Conservation (phyloP, 1,140 invertebrate species). For the Cotesia chilonis region DNA sequence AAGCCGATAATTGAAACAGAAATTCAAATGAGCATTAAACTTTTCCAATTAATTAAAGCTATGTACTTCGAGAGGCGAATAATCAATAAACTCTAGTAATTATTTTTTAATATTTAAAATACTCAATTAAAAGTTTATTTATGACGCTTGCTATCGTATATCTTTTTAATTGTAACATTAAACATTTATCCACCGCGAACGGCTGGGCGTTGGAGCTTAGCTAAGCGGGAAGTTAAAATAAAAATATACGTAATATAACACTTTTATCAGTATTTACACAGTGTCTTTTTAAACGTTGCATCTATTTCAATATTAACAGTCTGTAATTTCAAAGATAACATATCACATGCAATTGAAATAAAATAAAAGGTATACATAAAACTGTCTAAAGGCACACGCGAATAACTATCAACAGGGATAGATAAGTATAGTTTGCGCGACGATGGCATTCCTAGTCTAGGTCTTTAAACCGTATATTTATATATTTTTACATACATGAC, state of each 20-base stretch:
- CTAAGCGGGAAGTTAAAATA: too few species aligned
- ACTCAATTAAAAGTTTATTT: background rate
- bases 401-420: slow-evolving; percentile 40
- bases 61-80: too few species aligned
- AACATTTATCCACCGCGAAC: too few species aligned
- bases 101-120: too few species aligned
- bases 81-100: too few species aligned
- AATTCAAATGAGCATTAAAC: too few species aligned
- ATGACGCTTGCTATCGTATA: background rate
- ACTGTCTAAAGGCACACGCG: slow-evolving; percentile 38
- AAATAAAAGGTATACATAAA: background rate
- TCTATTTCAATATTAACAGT: background rate
- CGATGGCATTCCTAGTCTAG: slow-evolving; percentile 38
- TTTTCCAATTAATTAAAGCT: too few species aligned
- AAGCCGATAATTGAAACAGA: too few species aligned
- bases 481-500: slow-evolving; percentile 1
- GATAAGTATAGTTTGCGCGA: slow-evolving; percentile 46
- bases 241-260: too few species aligned
- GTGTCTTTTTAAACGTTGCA: too few species aligned
- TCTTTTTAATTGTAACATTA: background rate
- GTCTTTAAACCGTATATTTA: slow-evolving; percentile 21
- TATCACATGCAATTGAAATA: slow-evolving; percentile 22
- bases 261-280: too few species aligned
- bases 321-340: slow-evolving; percentile 9
- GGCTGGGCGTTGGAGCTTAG: too few species aligned